phyloP scores from a whole-genome alignment of 2,797 vertebrate genomes.

The Amblyopsis hoosieri region DNA sequence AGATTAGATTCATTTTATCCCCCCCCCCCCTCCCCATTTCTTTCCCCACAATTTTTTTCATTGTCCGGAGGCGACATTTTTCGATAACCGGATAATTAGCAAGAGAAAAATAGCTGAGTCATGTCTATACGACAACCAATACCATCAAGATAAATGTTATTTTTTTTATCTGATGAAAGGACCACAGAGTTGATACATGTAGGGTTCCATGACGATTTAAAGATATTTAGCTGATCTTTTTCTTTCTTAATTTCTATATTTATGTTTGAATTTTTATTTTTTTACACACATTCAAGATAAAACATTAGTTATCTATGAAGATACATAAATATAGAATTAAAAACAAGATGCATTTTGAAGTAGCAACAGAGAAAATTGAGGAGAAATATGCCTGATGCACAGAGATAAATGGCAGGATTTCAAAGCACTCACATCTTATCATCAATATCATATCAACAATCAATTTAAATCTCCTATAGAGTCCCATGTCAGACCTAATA shows the following conservation, averaged over 20 bases:
- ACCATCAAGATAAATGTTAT: constrained; percentile 41
- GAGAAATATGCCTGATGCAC: no score
- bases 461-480: neutral
- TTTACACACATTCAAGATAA: no score
- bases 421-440: neutral
- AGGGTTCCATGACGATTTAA: no score
- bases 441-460: neutral
- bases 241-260: no score
- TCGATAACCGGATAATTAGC: constrained; percentile 63
- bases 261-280: no score
- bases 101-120: constrained; percentile 62
- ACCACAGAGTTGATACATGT: constrained; percentile 28
- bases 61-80: constrained; percentile 39
- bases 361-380: no score
- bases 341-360: no score
- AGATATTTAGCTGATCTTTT: no score
- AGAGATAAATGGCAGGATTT: neutral
- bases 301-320: no score
- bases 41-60: neutral
- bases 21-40: constrained; percentile 15
- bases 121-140: constrained; percentile 38
- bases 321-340: no score
- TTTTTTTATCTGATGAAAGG: constrained; percentile 26
- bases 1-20: constrained; percentile 56
- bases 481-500: neutral